Evolutionary conservation across 2,888 invertebrate genomes (phyloP).

Genomic region (Clepsis dumicolana): DNA sequence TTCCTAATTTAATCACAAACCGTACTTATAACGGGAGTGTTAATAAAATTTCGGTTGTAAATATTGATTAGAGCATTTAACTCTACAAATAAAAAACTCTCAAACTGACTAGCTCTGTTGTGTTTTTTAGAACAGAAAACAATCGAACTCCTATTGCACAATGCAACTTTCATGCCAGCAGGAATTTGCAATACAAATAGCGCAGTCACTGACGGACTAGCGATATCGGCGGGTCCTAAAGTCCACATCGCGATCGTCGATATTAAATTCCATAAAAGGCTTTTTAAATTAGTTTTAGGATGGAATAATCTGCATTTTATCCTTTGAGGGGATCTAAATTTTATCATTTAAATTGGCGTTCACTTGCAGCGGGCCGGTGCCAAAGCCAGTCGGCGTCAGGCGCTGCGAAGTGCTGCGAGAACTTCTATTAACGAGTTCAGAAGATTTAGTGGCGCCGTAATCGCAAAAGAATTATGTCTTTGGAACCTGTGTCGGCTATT

Average conservation of each 20-base stretch:
- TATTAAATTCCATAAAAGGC: constrained; percentile 43
- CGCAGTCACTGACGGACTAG: constrained; percentile 39
- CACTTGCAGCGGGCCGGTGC: constrained; percentile 70
- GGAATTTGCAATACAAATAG: constrained; percentile 40
- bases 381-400: constrained; percentile 81
- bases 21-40: too few relatives aligned
- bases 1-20: too few relatives aligned
- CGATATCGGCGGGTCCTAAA: constrained; percentile 31
- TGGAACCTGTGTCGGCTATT: constrained; percentile 63
- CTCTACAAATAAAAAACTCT: too few relatives aligned
- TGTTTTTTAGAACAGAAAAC: background rate
- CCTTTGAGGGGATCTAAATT: constrained; percentile 77
- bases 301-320: constrained; percentile 73
- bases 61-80: too few relatives aligned
- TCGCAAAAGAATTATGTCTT: constrained; percentile 77
- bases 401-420: constrained; percentile 74
- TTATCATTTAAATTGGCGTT: constrained; percentile 82
- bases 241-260: constrained; percentile 30
- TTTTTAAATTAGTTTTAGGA: constrained; percentile 61
- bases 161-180: background rate
- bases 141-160: background rate
- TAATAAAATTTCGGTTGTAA: too few relatives aligned
- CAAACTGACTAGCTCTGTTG: too few relatives aligned
- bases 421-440: constrained; percentile 82
- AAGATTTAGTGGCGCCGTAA: constrained; percentile 80